Conservation (phyloP, 2,888 invertebrate genomes). For the Eristalis tenax region DNA sequence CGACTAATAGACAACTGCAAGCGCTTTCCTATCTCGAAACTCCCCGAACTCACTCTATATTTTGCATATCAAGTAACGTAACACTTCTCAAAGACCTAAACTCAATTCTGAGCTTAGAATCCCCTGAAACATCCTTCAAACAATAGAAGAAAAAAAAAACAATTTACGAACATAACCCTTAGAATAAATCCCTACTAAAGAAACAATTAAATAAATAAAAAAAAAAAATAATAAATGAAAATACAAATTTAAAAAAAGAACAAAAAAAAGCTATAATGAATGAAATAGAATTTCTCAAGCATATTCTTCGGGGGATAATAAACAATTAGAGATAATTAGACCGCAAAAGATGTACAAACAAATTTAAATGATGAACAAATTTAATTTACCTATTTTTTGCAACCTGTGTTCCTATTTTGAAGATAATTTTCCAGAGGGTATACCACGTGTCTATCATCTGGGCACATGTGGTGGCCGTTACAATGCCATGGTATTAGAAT, state of each 20-base stretch:
- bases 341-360: conserved; percentile 35
- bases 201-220: conserved; percentile 26
- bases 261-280: conserved; percentile 10
- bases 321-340: conserved; percentile 74
- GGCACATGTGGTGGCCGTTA: conserved; percentile 99
- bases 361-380: conserved; percentile 28
- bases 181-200: conserved; percentile 5
- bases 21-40: not conserved
- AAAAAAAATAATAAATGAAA: conserved; percentile 21
- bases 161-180: not conserved
- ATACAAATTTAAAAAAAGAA: conserved; percentile 1
- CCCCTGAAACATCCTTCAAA: conserved; percentile 19
- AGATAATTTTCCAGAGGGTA: conserved; percentile 89
- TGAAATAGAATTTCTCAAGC: conserved; percentile 80
- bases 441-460: conserved; percentile 99
- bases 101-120: not conserved
- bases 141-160: not conserved
- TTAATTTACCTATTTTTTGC: conserved; percentile 27
- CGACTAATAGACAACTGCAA: too few species aligned
- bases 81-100: not conserved
- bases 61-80: not conserved
- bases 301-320: conserved; percentile 76
- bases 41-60: not conserved
- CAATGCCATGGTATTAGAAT: conserved; percentile 99
- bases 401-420: conserved; percentile 57